Evolutionary conservation across 2,888 invertebrate genomes (phyloP).

Genomic region (Sarcophaga subvicina): DNA sequence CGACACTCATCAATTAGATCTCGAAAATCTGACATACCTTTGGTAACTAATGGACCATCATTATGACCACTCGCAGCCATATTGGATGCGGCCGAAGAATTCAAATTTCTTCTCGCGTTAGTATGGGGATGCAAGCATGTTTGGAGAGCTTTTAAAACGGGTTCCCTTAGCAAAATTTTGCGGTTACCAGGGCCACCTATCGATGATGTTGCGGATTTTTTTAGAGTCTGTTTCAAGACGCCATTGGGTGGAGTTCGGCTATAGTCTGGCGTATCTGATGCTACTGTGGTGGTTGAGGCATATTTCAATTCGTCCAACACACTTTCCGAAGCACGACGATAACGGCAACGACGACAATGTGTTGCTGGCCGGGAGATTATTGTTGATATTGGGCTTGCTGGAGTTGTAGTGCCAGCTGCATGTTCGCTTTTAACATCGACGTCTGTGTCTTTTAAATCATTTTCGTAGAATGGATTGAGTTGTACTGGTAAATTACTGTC

Average conservation of each 20-base stretch:
- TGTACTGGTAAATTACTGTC: conserved; percentile 70
- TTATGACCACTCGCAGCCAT: not conserved
- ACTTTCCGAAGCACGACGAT: conserved; percentile 76
- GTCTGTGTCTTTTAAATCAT: conserved; percentile 13
- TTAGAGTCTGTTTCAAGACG: conserved; percentile 72
- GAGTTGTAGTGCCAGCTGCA: not conserved
- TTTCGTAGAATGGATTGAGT: conserved; percentile 77
- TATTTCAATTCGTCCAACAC: conserved; percentile 75
- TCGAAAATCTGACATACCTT: conserved; percentile 74
- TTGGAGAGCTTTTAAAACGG: conserved; percentile 71
- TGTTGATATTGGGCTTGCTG: not conserved
- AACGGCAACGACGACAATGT: conserved; percentile 72
- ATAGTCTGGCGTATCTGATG: conserved; percentile 36
- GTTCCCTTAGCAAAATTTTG: conserved; percentile 74
- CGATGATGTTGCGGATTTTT: conserved; percentile 59
- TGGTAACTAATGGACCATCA: conserved; percentile 30
- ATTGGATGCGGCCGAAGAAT: not conserved
- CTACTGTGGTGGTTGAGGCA: conserved; percentile 43
- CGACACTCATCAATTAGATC: conserved; percentile 78
- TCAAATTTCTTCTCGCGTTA: conserved; percentile 39
- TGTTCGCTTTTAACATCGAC: not conserved
- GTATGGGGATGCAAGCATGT: conserved; percentile 53
- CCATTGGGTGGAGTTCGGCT: conserved; percentile 57
- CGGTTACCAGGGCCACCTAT: conserved; percentile 43
- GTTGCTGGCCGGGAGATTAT: not conserved